Base-by-base conservation (phyloP, 2,113 vertebrate genomes). In the Gopherus evgoodei region DNA sequence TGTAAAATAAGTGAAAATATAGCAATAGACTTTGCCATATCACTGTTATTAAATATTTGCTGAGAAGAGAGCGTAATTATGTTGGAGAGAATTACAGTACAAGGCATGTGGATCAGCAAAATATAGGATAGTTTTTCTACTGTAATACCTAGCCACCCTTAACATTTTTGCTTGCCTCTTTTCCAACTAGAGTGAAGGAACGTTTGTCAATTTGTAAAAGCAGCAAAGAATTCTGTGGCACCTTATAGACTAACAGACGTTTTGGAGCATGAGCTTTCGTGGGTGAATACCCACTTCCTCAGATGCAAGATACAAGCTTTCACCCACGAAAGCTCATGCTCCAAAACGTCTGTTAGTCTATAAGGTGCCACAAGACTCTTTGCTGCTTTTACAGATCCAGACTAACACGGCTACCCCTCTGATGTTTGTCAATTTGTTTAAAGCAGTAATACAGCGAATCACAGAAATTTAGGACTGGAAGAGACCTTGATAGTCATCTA, bases 81-180 rank as follows among this genome's bases (percentile, higher is more conserved):
- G 21, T 53, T 50, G 27, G 24, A 78, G 35, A 35, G 22, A 25
- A 52, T 0, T 3, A 42, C 0, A 59, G 10, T 3, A 86, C 11
- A 81, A 54, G 11, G 17, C 7, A 57, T 42, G 38, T 0, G 3
- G 6, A 69, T 14, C 25, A 38, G 27, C 3, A 87, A 85, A 88
- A 90, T 4, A 29, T 0, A 84, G n/a, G 12, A 6, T 4, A 69
- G 21, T 6, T 57, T n/a, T 75, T 80, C 6, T 80, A 86, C 47
- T 81, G 65, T 9, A 38, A 35, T 5, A 80, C 35, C 44, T 42
- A 14, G 3, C 65, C 21, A 44, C 57, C 59, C 24, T 42, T 57
- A 69, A 69, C 86, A 52, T 2, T 81, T 87, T 80, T 76, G 38
- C 24, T 72, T 0, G 0, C 54, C 81, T 12, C 3, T 81, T 90